phyloP scores from a whole-genome alignment of 64 coral and sea anemone species.

The Anthopleura sola region DNA sequence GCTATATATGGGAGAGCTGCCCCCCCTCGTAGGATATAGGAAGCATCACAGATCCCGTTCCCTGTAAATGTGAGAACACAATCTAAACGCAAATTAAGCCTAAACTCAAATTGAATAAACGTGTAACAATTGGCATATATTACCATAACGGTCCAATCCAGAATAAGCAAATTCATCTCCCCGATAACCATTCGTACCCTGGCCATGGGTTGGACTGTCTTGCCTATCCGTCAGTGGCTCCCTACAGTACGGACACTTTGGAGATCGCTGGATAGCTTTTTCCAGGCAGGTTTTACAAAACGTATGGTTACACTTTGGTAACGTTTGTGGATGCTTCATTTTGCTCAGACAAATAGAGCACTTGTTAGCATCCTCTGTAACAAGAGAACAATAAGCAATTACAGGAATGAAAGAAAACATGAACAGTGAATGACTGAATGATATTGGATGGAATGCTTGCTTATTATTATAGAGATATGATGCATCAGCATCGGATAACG shows the following conservation, averaged over 20 bases:
- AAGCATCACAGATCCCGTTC: too few species aligned
- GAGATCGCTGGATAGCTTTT: slow-evolving; percentile 19
- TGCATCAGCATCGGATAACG: too few species aligned
- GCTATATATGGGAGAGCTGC: too few species aligned
- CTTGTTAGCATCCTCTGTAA: not conserved
- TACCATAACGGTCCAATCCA: not conserved
- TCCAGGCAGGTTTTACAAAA: slow-evolving; percentile 75
- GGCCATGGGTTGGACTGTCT: not conserved
- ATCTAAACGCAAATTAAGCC: too few species aligned
- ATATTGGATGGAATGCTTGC: too few species aligned
- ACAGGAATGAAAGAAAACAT: not conserved
- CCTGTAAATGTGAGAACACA: too few species aligned
- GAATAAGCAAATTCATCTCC: not conserved
- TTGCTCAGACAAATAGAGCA: slow-evolving; percentile 51
- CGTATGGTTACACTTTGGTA: slow-evolving; percentile 62
- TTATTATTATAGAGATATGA: too few species aligned
- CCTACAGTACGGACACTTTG: slow-evolving; percentile 13
- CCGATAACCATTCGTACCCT: not conserved
- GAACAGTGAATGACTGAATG: too few species aligned
- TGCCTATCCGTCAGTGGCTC: not conserved
- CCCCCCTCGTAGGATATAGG: too few species aligned
- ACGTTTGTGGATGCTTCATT: slow-evolving; percentile 15
- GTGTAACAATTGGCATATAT: not conserved
- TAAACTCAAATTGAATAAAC: too few species aligned
- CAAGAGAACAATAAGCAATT: not conserved